phyloP scores from a whole-genome alignment of 2,113 vertebrate species.

The Aptenodytes forsteri region DNA sequence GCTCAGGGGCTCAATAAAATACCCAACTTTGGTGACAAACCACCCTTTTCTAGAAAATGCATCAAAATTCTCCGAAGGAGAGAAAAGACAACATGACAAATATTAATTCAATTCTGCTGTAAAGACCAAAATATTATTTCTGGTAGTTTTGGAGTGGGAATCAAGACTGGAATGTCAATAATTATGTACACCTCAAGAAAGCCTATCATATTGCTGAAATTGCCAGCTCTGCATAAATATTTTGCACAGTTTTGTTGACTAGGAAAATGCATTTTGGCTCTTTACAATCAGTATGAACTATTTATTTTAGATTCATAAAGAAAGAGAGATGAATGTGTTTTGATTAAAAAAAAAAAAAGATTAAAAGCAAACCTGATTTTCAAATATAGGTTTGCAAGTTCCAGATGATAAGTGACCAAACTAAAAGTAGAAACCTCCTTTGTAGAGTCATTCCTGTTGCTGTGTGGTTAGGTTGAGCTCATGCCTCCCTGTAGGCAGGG shows the following conservation, averaged over 20 bases:
- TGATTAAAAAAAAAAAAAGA: not conserved
- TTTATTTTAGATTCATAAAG: not conserved
- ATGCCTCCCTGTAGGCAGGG: too few species aligned
- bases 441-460: not conserved
- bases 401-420: not conserved
- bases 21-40: not conserved
- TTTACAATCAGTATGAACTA: not conserved
- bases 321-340: not conserved
- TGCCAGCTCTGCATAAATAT: not conserved
- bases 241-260: not conserved
- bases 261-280: not conserved
- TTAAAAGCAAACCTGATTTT: not conserved
- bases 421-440: not conserved
- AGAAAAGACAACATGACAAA: not conserved
- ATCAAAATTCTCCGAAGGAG: not conserved
- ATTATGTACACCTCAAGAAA: not conserved
- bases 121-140: not conserved
- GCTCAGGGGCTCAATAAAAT: not conserved
- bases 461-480: not conserved
- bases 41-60: not conserved
- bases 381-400: not conserved
- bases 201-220: not conserved
- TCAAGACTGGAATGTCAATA: not conserved
- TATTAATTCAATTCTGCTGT: not conserved
- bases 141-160: not conserved